Evolutionary conservation across 2,888 invertebrate genomes (phyloP).

Genomic region (Perdita meconis): DNA sequence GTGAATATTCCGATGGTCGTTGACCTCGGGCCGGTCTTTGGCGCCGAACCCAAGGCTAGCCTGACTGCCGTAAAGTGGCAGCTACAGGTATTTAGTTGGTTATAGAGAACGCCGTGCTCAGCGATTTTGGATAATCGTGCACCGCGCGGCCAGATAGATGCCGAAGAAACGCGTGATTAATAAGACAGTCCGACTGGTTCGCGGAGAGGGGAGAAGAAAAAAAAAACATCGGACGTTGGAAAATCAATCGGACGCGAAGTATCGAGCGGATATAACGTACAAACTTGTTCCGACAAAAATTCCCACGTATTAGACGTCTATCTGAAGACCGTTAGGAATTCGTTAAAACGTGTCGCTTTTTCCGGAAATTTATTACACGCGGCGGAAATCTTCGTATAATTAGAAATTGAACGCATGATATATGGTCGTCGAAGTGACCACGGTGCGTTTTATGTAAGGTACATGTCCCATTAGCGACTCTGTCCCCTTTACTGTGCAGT

Average conservation of each 20-base stretch:
- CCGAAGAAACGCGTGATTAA: slow-evolving; percentile 24
- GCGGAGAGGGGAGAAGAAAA: no score
- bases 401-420: slow-evolving; percentile 22
- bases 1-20: slow-evolving; percentile 83
- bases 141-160: slow-evolving; percentile 12
- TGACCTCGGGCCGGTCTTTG: slow-evolving; percentile 80
- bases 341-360: slow-evolving; percentile 14
- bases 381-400: slow-evolving; percentile 18
- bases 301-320: background rate
- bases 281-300: slow-evolving; percentile 9
- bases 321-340: slow-evolving; percentile 32
- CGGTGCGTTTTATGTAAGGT: background rate
- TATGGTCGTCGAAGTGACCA: background rate
- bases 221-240: background rate
- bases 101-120: slow-evolving; percentile 55
- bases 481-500: slow-evolving; percentile 1
- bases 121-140: slow-evolving; percentile 44
- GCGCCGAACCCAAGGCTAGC: slow-evolving; percentile 78
- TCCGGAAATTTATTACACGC: slow-evolving; percentile 32
- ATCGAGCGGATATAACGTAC: background rate
- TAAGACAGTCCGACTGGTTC: background rate
- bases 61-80: slow-evolving; percentile 62
- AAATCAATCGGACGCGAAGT: slow-evolving; percentile 21
- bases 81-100: slow-evolving; percentile 60
- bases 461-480: background rate